phyloP scores from a whole-genome alignment of 2,113 vertebrate species.

The Archilochus colubris region DNA sequence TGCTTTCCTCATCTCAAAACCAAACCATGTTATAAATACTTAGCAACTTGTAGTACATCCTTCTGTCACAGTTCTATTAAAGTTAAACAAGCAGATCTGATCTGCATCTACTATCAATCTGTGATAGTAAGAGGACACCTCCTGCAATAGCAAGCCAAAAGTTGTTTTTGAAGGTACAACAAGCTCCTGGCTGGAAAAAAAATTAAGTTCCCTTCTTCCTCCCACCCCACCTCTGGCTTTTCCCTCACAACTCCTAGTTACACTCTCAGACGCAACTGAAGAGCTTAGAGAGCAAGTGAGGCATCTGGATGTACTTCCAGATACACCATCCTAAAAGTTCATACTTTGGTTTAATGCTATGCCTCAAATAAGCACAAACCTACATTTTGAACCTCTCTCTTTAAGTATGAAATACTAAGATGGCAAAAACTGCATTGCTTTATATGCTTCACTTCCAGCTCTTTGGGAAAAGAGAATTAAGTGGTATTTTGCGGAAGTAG shows the following conservation, averaged over 20 bases:
- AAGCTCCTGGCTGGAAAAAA: background rate
- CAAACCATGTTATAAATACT: background rate
- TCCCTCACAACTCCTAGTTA: background rate
- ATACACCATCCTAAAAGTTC: background rate
- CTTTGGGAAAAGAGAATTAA: background rate
- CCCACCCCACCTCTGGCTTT: background rate
- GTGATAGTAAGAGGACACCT: background rate
- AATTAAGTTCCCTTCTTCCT: background rate
- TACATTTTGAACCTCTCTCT: background rate
- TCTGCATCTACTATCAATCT: background rate
- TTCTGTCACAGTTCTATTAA: background rate
- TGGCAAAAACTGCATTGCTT: background rate
- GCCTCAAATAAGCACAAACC: background rate
- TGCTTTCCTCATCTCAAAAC: background rate
- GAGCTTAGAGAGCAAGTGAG: background rate
- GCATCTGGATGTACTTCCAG: background rate
- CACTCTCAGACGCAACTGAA: background rate
- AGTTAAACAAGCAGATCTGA: background rate
- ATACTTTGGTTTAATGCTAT: background rate
- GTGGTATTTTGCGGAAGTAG: background rate
- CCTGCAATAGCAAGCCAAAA: constrained; percentile 30
- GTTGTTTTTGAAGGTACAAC: background rate
- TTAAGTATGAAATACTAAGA: background rate
- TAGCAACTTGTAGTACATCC: background rate
- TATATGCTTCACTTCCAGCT: background rate